Evolutionary conservation across 2,888 invertebrate species (phyloP), one percentile per base, ranked within the genome.

Genomic region (Chesias legatella): DNA sequence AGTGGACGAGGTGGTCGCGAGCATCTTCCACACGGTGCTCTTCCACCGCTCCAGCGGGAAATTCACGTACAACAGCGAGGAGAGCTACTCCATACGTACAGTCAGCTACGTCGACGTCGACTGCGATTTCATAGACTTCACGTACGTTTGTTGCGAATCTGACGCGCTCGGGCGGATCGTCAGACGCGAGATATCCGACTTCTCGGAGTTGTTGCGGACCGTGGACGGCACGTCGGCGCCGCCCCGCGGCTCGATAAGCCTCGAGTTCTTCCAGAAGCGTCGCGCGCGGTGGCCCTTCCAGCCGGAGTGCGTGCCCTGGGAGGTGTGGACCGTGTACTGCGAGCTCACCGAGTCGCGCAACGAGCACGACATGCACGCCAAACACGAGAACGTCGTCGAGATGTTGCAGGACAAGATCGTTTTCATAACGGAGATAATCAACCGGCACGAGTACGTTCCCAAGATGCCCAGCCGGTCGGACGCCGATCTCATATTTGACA

Each of bases 111-210:
- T 95, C 58, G 99, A 99, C 81, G 96, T 98, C 23, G 97, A 98
- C 81, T 99, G 99, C 89, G 97, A 99, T 81, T 98, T 97, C 75
- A 95, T 99, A 64, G 98, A 99, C 84, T 94, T 98, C 75, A 98
- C 98, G 5, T 99, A 99, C 84, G 98, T 97, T 13, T 95, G 97
- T 77, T 97, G 97, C 84, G 94, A 95, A 52, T 98, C 97, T 21
- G 91, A 92, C n/a, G 89, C 89, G 35, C 89, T 96, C 28, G 93
- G 93, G 50, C 92, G 91, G 60, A 92, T 89, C 54, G 90, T 94
- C 58, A 94, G 92, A 73, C 91, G 90, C 47, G 94, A 93, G 72
- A 94, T 95, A 46, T 93, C 93, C 10, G 89, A 91, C 41, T 95
- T 96, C 73, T 95, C 95, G 8, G 93, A 94, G 64, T 90, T 93